Evolutionary conservation across 2,113 vertebrate species (phyloP), one percentile per base, ranked within the genome.

Genomic region (Paratilapia polleni): DNA sequence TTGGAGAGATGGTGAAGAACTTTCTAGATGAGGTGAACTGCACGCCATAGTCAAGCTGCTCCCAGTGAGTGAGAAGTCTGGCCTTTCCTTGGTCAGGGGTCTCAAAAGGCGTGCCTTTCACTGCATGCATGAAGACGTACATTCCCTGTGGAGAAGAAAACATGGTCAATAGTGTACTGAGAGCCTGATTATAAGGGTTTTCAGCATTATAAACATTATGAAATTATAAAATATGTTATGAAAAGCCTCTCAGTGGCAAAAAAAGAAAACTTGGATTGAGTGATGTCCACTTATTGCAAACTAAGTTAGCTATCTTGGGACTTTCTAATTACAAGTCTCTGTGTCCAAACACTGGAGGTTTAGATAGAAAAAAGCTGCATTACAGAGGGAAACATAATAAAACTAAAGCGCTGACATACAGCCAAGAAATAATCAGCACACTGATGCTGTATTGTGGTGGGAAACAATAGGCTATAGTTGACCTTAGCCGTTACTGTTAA

Each of bases 1-100:
- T 99, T 84, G 98, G 98, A 62, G 98, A 99, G 88, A 99, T 99
- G 84, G 98, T 99, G 95, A 99, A 98, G 96, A 99, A 99, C 93
- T 99, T 99, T 90, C 98, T 96, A 80, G 98, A 99, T 59, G 98
- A 99, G 38, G 98, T 99, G 94, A 98, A 99, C 85, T 99, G 98
- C 54, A 99, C 97, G 61, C 98, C 98, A 70, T 99, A 99, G 92
- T 99, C 98, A 13, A 99, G 95, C 82, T 99, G 98, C 81, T 99
- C 98, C 98, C 98, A 99, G 38, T 99, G 98, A 62, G 98, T 99
- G n/a, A 99, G 96, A 8, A 99, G 97, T 88, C 98, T 95, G 78
- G 98, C 98, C 93, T 98, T 99, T 64, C 98, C 98, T 90, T 99
- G 98, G 91, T 99, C 98, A 2, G 98, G 98, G 28, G 98, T 99